Conservation (phyloP, 2,888 invertebrate species). For the Byasa hedistus region DNA sequence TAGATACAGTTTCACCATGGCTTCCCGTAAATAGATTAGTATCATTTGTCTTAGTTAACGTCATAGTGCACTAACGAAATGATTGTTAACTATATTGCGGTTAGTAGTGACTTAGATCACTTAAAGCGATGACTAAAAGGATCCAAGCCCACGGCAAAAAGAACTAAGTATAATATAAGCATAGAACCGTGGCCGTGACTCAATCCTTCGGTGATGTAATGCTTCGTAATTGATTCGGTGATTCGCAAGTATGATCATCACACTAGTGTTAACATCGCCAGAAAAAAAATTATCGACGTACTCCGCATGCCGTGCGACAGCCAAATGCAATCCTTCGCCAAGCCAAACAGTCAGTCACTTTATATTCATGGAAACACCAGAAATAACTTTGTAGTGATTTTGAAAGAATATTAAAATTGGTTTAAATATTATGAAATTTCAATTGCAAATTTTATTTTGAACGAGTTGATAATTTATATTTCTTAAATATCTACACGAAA, state of each 20-base stretch:
- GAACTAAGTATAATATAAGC: conserved; percentile 52
- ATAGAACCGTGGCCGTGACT: conserved; percentile 69
- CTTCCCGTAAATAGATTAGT: conserved; percentile 1
- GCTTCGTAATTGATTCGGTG: conserved; percentile 66
- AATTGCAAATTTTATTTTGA: no score
- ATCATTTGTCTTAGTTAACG: conserved; percentile 35
- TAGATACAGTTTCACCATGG: not conserved
- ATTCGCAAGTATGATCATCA: conserved; percentile 50
- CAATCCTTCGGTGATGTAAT: conserved; percentile 76
- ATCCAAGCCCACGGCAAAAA: conserved; percentile 62
- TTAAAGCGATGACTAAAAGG: conserved; percentile 68
- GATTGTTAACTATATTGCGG: conserved; percentile 58
- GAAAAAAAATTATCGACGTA: conserved; percentile 42
- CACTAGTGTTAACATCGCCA: conserved; percentile 47
- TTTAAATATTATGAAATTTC: no score
- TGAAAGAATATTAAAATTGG: no score
- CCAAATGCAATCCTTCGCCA: conserved; percentile 20
- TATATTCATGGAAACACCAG: conserved; percentile 9
- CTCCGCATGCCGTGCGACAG: conserved; percentile 5
- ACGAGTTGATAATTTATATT: no score
- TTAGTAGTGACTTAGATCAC: conserved; percentile 56
- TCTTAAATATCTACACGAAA: no score
- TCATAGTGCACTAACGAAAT: conserved; percentile 46
- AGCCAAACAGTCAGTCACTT: conserved; percentile 12
- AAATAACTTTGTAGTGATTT: not conserved